Evolutionary conservation across 2,888 invertebrate species (phyloP), one percentile per base, ranked within the genome.

Genomic region (Acleris cristana): DNA sequence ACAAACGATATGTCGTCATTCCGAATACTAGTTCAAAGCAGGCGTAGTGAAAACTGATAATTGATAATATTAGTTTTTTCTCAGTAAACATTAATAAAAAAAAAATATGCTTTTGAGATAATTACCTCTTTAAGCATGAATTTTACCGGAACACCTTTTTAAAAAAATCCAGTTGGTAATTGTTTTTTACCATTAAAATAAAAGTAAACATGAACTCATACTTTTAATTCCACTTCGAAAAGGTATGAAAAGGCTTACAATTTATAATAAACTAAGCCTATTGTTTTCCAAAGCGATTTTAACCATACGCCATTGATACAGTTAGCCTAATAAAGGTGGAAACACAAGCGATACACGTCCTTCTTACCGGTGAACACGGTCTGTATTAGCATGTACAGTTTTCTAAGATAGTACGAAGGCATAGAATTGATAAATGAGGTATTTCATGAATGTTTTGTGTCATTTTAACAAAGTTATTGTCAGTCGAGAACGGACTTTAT

Each of bases 381-480:
- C 49, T 3, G 49, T 23, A 54, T 53, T 14, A 21, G 26, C 18
- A 18, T 63, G 63, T 16, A 18, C 8, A 6, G 4, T 16, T 23
- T n/a, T 26, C 1, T 6, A 48, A 67, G 67, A 63, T 67, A 62
- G 48, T 48, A 48, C 16, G 40, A 21, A 67, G 40, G 67, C 58
- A 63, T 54, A 40, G 67, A 53, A 67, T 67, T 67, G 67, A 67
- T 67, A 63, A 67, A 67, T 67, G 52, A 54, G 58, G 67, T 63
- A 67, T 67, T 67, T 63, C 57, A 54, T 58, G 67, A 63, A 67
- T 67, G 52, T 56, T 57, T 57, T 66, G 66, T 63, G 23, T 18
- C 58, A 12, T 51, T 51, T 51, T 14, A 21, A 48, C 10, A 4
- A 58, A 58, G 10, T 5, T 7, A 8, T 48, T 26, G 23, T n/a